phyloP scores from a whole-genome alignment of 2,888 invertebrate species.

The Eupelmus urozonus region DNA sequence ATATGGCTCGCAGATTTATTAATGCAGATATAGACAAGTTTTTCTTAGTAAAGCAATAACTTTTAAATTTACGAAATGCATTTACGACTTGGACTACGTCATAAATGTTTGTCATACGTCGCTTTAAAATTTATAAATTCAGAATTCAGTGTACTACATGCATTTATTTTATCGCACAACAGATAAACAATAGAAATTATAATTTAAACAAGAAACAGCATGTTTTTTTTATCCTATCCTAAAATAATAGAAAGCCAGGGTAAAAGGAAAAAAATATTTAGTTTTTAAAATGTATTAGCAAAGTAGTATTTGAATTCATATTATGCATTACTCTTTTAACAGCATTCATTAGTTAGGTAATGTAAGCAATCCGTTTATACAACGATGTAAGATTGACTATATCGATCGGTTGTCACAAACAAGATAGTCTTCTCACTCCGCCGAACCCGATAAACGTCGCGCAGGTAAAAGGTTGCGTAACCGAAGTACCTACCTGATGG shows the following conservation, averaged over 20 bases:
- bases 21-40: no score
- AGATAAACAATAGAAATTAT: background rate
- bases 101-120: no score
- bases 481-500: background rate
- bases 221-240: background rate
- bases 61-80: no score
- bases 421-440: slow-evolving; percentile 13
- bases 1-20: no score
- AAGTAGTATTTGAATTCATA: no score
- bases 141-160: no score
- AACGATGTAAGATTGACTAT: slow-evolving; percentile 1
- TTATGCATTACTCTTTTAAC: no score
- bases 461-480: slow-evolving; percentile 24
- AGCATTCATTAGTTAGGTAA: background rate
- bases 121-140: no score
- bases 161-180: no score
- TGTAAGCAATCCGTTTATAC: background rate
- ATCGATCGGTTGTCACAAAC: slow-evolving; percentile 19
- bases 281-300: background rate
- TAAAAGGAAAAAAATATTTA: background rate
- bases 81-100: no score
- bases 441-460: slow-evolving; percentile 16
- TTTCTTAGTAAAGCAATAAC: no score
- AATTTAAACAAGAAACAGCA: background rate
- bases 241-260: background rate